A percentile compares a stretch with the other conserved stretches of the same genome.
These are phyloP conservation scores for Aporophyla nigra DNA, from an alignment of 2,888 invertebrate genomes.

Conservation along the genomic window DNA sequence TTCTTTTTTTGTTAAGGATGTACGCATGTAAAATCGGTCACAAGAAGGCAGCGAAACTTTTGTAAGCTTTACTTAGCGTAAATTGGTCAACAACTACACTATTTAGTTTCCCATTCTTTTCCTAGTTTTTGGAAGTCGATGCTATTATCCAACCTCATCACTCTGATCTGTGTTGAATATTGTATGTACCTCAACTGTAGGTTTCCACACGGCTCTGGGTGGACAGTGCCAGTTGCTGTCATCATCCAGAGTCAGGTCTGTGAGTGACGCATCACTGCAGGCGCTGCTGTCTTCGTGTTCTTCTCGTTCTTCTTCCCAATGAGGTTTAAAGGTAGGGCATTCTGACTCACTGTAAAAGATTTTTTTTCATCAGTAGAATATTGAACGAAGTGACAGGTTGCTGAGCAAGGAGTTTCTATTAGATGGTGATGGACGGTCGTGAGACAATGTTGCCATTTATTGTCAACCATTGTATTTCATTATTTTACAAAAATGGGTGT, in stretches of 20 bases:
- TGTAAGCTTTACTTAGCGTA: too few species aligned
- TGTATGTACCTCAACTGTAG: constrained; percentile 92
- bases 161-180: not conserved
- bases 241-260: constrained; percentile 86
- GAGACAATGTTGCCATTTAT: constrained; percentile 3
- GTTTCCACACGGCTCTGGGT: constrained; percentile 95
- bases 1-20: too few species aligned
- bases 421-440: constrained; percentile 2
- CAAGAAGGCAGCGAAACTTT: too few species aligned
- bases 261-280: constrained; percentile 86
- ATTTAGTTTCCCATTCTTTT: not conserved
- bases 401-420: not conserved
- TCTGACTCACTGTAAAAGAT: constrained; percentile 78
- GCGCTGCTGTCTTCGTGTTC: constrained; percentile 86
- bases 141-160: not conserved
- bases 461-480: not conserved
- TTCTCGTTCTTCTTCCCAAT: constrained; percentile 78
- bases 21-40: too few species aligned
- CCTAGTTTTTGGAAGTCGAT: not conserved
- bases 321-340: constrained; percentile 79
- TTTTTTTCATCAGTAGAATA: not conserved
- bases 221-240: constrained; percentile 94
- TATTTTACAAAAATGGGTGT: not conserved
- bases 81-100: not conserved
- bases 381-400: not conserved